Percentiles rank a stretch among this genome's conserved stretches.
phyloP scores from a whole-genome alignment of 1,140 invertebrate genomes.

The Cheumatopsyche charites region DNA sequence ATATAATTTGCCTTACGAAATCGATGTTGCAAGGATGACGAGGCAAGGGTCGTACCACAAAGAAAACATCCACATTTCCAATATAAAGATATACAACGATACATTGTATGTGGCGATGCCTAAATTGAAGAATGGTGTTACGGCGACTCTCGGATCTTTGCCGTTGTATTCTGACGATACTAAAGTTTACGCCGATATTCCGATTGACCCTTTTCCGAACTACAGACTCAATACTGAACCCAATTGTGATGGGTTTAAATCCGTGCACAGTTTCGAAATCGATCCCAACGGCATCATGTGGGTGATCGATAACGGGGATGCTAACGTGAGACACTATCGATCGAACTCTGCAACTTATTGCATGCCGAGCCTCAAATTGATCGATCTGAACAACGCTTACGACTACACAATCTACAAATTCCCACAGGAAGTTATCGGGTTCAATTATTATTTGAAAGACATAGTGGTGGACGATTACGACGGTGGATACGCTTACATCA shows the following conservation, averaged over 20 bases:
- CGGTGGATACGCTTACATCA: constrained; percentile 64
- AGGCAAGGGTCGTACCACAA: constrained; percentile 50
- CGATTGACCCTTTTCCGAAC: constrained; percentile 58
- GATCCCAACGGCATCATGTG: constrained; percentile 64
- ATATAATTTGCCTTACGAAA: background rate
- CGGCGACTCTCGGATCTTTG: constrained; percentile 54
- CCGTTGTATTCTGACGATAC: background rate
- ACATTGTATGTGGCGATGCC: constrained; percentile 57
- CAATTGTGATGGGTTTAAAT: constrained; percentile 61
- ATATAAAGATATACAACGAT: constrained; percentile 55
- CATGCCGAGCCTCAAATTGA: constrained; percentile 62
- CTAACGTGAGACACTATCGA: constrained; percentile 36
- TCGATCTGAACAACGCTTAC: constrained; percentile 60
- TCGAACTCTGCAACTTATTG: constrained; percentile 50
- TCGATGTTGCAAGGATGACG: constrained; percentile 28
- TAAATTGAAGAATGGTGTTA: constrained; percentile 54
- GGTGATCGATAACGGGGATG: constrained; percentile 62
- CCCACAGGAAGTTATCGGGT: constrained; percentile 51
- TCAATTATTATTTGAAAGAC: constrained; percentile 59
- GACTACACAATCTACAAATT: constrained; percentile 51
- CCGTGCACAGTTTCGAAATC: constrained; percentile 66
- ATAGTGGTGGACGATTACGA: constrained; percentile 64
- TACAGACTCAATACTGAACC: constrained; percentile 64
- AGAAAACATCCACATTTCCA: constrained; percentile 54
- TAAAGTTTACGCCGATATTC: background rate